These are phyloP conservation scores for Spheniscus humboldti DNA, from an alignment of 2,797 vertebrate genomes.

Conservation along the genomic window DNA sequence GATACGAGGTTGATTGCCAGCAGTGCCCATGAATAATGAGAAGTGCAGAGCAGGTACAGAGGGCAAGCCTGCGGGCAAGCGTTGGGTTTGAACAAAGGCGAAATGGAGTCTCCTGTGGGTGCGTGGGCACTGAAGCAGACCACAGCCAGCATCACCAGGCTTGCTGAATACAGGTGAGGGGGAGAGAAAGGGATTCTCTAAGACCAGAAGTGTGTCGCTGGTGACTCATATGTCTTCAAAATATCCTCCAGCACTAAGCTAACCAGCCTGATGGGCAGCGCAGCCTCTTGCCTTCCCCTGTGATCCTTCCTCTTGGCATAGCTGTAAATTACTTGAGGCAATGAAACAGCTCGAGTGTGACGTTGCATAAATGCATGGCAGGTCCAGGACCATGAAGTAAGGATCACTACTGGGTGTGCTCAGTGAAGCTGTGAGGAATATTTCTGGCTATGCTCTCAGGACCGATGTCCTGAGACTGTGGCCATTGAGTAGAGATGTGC, in stretches of 20 bases:
- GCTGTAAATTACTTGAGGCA: background rate
- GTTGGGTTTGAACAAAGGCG: background rate
- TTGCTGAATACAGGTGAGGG: background rate
- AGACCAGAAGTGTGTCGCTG: background rate
- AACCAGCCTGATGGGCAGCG: background rate
- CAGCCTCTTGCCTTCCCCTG: background rate
- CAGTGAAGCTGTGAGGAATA: background rate
- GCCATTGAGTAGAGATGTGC: background rate
- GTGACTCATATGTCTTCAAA: background rate
- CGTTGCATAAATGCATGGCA: background rate
- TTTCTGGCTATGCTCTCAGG: background rate
- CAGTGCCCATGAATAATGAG: background rate
- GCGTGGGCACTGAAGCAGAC: background rate
- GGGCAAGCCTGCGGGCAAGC: background rate
- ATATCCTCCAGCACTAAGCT: background rate
- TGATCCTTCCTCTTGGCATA: background rate
- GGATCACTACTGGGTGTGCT: background rate
- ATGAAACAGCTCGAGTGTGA: background rate
- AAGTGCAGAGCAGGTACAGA: background rate
- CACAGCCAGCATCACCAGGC: background rate
- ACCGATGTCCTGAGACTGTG: background rate
- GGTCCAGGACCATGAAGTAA: background rate
- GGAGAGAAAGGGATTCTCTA: background rate
- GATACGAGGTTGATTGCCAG: background rate
- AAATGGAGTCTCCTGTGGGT: background rate